phyloP scores from a whole-genome alignment of 2,113 vertebrate genomes.

The Ageneiosus marmoratus region DNA sequence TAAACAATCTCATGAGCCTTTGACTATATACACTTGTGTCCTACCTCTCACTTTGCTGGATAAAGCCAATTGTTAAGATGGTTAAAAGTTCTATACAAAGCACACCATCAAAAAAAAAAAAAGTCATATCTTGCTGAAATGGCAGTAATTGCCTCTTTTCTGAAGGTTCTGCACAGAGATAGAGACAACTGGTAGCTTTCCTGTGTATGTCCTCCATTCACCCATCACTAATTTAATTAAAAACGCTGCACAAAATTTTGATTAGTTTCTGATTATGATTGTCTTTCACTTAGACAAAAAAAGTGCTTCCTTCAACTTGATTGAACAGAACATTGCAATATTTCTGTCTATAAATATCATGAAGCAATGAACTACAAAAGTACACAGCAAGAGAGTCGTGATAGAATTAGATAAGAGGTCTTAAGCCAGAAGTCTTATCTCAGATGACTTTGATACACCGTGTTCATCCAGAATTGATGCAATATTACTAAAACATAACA shows the following conservation, averaged over 20 bases:
- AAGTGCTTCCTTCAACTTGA: constrained; percentile 16
- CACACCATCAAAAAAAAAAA: neutral
- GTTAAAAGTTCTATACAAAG: constrained; percentile 15
- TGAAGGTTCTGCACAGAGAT: constrained; percentile 5
- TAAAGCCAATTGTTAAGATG: constrained; percentile 17
- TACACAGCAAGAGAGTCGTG: neutral
- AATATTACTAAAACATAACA: constrained; percentile 11
- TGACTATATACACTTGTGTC: neutral
- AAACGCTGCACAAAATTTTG: constrained; percentile 40
- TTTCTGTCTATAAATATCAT: neutral
- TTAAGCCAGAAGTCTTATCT: constrained; percentile 13
- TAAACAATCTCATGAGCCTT: no score
- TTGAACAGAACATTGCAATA: constrained; percentile 6
- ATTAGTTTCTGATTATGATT: constrained; percentile 53
- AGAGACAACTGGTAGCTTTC: constrained; percentile 32
- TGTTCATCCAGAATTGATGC: constrained; percentile 20
- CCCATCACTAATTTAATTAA: constrained; percentile 52
- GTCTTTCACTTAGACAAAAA: constrained; percentile 40
- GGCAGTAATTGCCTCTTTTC: constrained; percentile 16
- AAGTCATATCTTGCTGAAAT: constrained; percentile 28
- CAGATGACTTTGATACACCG: constrained; percentile 9
- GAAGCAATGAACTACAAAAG: neutral
- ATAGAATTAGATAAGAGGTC: constrained; percentile 29
- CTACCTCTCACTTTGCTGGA: neutral
- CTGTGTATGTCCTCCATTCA: constrained; percentile 37